Evolutionary conservation across 2,888 invertebrate genomes (phyloP), one percentile per base, ranked within the genome.

Genomic region (Liopterus haemorrhoidalis): DNA sequence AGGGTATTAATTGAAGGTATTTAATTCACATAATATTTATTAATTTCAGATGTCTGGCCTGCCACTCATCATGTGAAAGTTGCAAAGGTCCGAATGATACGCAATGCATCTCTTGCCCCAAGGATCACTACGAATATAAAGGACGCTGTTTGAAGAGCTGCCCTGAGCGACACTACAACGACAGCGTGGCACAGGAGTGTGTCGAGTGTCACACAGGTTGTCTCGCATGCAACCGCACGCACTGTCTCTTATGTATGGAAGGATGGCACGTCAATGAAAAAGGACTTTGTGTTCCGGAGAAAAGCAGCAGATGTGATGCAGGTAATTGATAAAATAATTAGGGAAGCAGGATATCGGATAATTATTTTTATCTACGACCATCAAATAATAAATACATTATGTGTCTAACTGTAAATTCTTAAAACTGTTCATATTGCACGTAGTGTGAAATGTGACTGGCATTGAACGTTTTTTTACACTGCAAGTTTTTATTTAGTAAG

Each of bases 41-140:
- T 12, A 5, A 32, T 49, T 52, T 5, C 56, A 83, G 82, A 60
- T 90, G 90, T 65, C 78, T 81, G 22, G 75, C 80, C 37, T 90
- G 90, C 62, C 86, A 90, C 67, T 68, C 78, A 37, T 77, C 82
- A 16, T 90, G 90, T 64, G 82, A 83, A 59, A 85, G 87, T 16
- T 90, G 90, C 65, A 79, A 78, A 55, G 89, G 88, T 20, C 78
- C 85, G 11, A 78, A 80, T 21, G 82, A 82, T 58, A 74, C 79
- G 16, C 84, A 88, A 59, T 92, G 91, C 69, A 83, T 89, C 56
- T 79, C 83, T 9, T 92, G 92, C 68, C 81, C 81, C 49, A 70
- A 79, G 24, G 82, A 83, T 36, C 76, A 76, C 48, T 86, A 79
- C 62, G 77, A 82, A 47, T 72, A 80, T 56, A 78, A 83, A 53